A percentile compares a stretch with the other conserved stretches of the same genome.
Evolutionary conservation across 2,113 vertebrate species (phyloP).

Genomic region (Hyla sarda): DNA sequence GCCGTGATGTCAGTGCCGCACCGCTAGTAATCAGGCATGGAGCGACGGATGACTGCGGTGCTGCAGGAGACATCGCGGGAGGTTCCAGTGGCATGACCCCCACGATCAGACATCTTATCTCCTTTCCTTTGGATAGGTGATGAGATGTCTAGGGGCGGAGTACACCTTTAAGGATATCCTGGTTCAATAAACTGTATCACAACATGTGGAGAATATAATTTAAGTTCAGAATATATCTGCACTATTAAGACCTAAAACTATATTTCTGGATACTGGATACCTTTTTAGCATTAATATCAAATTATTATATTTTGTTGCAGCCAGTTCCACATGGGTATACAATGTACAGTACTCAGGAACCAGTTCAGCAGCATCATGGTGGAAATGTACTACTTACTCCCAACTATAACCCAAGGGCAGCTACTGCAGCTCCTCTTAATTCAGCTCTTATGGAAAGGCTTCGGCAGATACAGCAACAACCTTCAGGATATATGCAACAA

Average conservation of each 20-base stretch:
- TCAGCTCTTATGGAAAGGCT: conserved; percentile 69
- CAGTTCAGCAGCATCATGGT: conserved; percentile 68
- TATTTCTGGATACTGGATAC: background rate
- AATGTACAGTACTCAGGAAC: conserved; percentile 70
- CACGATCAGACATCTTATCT: too few species aligned
- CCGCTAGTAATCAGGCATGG: too few species aligned
- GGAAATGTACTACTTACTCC: conserved; percentile 69
- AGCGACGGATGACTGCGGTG: too few species aligned
- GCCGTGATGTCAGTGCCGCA: too few species aligned
- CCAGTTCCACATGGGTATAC: conserved; percentile 73
- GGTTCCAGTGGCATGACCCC: too few species aligned
- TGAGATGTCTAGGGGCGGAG: too few species aligned
- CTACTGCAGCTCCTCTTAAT: conserved; percentile 56
- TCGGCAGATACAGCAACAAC: conserved; percentile 71
- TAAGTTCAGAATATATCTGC: too few species aligned
- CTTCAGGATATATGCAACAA: conserved; percentile 66
- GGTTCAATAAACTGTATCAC: too few species aligned
- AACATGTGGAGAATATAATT: too few species aligned
- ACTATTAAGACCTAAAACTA: background rate
- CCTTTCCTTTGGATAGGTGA: too few species aligned
- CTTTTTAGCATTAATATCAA: background rate
- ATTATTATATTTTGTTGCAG: conserved; percentile 60
- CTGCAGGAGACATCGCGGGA: too few species aligned
- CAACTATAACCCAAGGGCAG: conserved; percentile 66
- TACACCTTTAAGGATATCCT: too few species aligned